Evolutionary conservation across 2,888 invertebrate genomes (phyloP), one percentile per base, ranked within the genome.

Genomic region (Ornithoptera priamus): DNA sequence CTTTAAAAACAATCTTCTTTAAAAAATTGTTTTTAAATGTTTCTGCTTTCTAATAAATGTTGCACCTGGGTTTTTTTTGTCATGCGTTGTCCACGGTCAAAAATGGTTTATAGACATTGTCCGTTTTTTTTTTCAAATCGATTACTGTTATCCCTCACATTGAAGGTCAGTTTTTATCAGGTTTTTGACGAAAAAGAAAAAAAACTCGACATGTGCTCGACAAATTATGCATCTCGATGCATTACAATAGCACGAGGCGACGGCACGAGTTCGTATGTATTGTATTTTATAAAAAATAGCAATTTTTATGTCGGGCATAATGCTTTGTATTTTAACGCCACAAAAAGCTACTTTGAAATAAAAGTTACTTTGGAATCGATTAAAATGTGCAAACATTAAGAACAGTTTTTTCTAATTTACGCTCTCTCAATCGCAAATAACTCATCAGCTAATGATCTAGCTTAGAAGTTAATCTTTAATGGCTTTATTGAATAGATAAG

Each of bases 191-290:
- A 79, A 78, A 80, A 88, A 90, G 46, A 46, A 46, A 46, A 39
- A 39, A 46, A 90, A 89, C 83, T 80, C 79, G 86, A 85, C 92
- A 90, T 91, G 90, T 90, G 92, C 90, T 90, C 86, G 80, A 88
- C 86, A 88, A 90, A 92, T 92, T 91, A 92, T 90, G 89, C 89
- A 92, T 89, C 86, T 86, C 84, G 85, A 74, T 89, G 90, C 87
- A 82, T 88, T 86, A 91, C 90, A 92, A 92, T 85, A 77, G 84
- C 78, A 70, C 79, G 81, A 77, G 80, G 81, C 80, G 78, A 81
- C 76, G 81, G 85, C 89, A 88, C 88, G 88, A 87, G 89, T 81
- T 85, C 82, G 76, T 74, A 72, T 74, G 78, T 71, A 78, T 78
- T 80, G 79, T 83, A 78, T 85, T 85, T 86, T 81, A 80, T 72